Evolutionary conservation across 2,888 invertebrate genomes (phyloP), one percentile per base, ranked within the genome.

Genomic region (Koerneria pararmatus): DNA sequence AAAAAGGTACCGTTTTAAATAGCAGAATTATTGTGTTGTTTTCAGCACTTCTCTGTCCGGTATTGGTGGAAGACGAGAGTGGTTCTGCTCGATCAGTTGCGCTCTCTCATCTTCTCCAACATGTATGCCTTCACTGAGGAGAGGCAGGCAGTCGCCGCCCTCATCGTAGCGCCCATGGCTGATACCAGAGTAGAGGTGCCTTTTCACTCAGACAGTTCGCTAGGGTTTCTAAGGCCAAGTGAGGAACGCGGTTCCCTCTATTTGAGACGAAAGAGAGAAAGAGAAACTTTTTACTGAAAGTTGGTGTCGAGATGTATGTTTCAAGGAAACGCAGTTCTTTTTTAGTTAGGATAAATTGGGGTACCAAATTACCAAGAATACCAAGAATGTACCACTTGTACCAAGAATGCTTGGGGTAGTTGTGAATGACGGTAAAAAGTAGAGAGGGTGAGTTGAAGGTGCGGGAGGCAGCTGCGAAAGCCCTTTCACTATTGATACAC

Each of bases 401-500:
- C n/a, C n/a, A n/a, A n/a, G n/a, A n/a, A n/a, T n/a, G n/a, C n/a
- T n/a, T n/a, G n/a, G n/a, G n/a, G n/a, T n/a, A n/a, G n/a, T n/a
- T n/a, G n/a, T n/a, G n/a, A n/a, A n/a, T n/a, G n/a, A n/a, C n/a
- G n/a, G n/a, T n/a, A n/a, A n/a, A n/a, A n/a, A n/a, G n/a, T n/a
- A n/a, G n/a, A n/a, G n/a, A n/a, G n/a, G n/a, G n/a, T n/a, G n/a
- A n/a, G n/a, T 71, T 83, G 46, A 77, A 87, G 84, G 93, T 94
- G 15, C 87, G 93, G 65, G 89, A 91, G 82, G 88, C 89, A 74
- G 91, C 93, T 2, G 89, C 90, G 0, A 89, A 90, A 78, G 89
- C 92, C 15, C 86, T 95, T 15, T 90, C 91, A 62, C 93, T 93
- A 3, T 86, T 94, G 67, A 87, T 94, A 80, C 93, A 93, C 84